Base-by-base conservation (phyloP, 2,113 vertebrate species). In the Anseranas semipalmata region DNA sequence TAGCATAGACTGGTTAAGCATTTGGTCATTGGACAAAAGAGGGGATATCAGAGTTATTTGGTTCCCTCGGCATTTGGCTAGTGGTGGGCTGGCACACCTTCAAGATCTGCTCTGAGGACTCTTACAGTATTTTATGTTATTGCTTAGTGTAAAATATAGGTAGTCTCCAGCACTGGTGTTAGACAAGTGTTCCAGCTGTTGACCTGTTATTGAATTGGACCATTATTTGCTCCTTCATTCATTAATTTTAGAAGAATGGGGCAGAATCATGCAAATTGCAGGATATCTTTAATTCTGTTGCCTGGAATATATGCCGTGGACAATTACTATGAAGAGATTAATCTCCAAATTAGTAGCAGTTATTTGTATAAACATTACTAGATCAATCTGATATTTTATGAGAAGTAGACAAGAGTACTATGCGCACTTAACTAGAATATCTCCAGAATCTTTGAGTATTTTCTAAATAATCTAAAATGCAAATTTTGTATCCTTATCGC, bases 161-260 rank as follows among this genome's bases (percentile, higher is more conserved):
- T 73, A 66, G 10, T 35, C 5, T 59, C 24, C 30, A 60, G 37
- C 1, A 41, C 1, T 1, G 39, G 2, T 0, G 0, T n/a, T 66
- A 27, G 21, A 27, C 10, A 59, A 76, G 7, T 33, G 19, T 3
- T 65, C 11, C 33, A 55, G 52, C 7, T 87, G 16, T 6, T 46
- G 4, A 68, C 8, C 10, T 45, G 20, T 41, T 52, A 14, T 21
- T 56, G 41, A 79, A 79, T 4, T 5, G 4, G 14, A 76, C 0
- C 3, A 15, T 1, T 85, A 3, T 58, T 65, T 90, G 43, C 4
- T 59, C 21, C 7, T 82, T 87, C 17, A 11, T 7, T 46, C 48
- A 41, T 0, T 11, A 80, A 39, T 24, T 83, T 91, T 75, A 45
- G 50, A 86, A 6, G 15, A 90, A 41, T 1, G 18, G 8, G 10